Conservation (phyloP, 2,888 invertebrate genomes). For the Torymus tubicola region DNA sequence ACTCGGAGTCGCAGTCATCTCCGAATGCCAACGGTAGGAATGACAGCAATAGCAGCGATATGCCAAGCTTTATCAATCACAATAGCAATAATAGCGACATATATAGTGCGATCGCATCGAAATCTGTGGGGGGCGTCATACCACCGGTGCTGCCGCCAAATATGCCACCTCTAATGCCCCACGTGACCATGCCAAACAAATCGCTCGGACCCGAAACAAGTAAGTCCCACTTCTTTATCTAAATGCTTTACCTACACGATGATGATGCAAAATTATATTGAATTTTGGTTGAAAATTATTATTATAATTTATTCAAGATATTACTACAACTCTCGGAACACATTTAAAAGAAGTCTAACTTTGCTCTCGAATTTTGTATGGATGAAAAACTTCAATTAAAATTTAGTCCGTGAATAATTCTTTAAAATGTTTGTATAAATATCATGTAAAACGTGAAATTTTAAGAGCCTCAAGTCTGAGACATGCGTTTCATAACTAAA, state of each 20-base stretch:
- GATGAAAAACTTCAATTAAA: too few relatives aligned
- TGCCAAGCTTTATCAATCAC: conserved; percentile 77
- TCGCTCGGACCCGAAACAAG: conserved; percentile 38
- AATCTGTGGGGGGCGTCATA: conserved; percentile 68
- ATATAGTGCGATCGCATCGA: conserved; percentile 65
- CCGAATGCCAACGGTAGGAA: conserved; percentile 76
- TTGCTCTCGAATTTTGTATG: too few relatives aligned
- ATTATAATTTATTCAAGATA: too few relatives aligned
- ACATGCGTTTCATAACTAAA: too few relatives aligned
- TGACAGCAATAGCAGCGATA: conserved; percentile 81
- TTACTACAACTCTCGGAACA: too few relatives aligned
- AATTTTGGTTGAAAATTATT: too few relatives aligned
- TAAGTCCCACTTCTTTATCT: conserved; percentile 24
- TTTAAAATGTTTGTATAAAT: too few relatives aligned
- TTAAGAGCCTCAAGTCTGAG: too few relatives aligned
- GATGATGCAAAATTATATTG: too few relatives aligned
- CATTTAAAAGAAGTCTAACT: too few relatives aligned
- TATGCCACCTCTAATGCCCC: conserved; percentile 77
- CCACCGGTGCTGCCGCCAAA: conserved; percentile 74
- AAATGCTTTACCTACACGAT: background rate
- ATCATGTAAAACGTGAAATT: too few relatives aligned
- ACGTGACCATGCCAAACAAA: conserved; percentile 66
- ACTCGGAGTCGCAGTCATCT: conserved; percentile 62
- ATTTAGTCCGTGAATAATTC: too few relatives aligned
- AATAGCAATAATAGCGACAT: conserved; percentile 39